Evolutionary conservation across 2,888 invertebrate species (phyloP), one percentile per base, ranked within the genome.

Genomic region (Sylvicola cinctus): DNA sequence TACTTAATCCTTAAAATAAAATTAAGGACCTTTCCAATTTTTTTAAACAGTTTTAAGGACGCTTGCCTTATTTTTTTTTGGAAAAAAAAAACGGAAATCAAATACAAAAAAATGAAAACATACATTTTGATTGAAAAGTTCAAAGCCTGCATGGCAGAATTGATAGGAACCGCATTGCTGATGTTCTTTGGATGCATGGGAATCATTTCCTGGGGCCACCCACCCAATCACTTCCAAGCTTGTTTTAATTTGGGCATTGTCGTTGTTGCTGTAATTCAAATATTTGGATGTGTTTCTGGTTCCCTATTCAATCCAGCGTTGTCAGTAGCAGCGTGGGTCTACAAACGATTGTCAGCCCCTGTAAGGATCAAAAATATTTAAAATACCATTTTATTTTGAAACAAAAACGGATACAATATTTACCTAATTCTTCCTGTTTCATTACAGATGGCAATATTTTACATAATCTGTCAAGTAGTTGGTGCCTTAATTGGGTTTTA

Each of bases 251-350:
- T 81, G 45, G 79, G 80, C 33, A 57, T 80, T 26, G 63, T 68
- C 2, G 71, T 81, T 32, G 60, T 75, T 52, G 58, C 74, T 27
- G 62, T 74, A 40, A 66, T 80, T 33, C 74, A 74, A 66, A 68
- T 68, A 36, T 73, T 79, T 41, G 80, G 77, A 3, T 80, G 80
- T 46, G 64, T 83, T 32, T 80, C 81, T 20, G 78, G 76, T 16
- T 74, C 77, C 0, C 78, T 76, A 48, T 58, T 83, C 47, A 83
- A 83, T 54, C 83, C 83, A 1, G 68, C 72, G 1, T 74, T 83
- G 4, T 76, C 79, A 0, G 49, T 76, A 4, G 70, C 70, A 1
- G 66, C 77, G 1, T 58, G 70, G 8, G 38, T 58, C 25, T 58
- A 58, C 36, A 47, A 56, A 3, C 25, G 50, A 41, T 44, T 56